These are phyloP conservation scores for Eleginops maclovinus DNA, from an alignment of 2,113 vertebrate genomes.

Conservation along the genomic window DNA sequence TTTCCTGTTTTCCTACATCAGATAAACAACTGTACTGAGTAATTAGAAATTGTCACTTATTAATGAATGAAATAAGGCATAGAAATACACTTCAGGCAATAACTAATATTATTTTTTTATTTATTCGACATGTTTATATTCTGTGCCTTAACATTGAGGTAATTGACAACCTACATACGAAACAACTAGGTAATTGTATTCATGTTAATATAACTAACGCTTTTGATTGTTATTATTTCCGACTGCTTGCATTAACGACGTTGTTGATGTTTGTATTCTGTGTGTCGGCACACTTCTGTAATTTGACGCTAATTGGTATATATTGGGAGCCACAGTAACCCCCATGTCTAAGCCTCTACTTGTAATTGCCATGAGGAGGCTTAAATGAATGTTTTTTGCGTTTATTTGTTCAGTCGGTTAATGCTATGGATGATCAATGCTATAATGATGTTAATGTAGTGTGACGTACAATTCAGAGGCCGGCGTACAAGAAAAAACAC, in stretches of 20 bases:
- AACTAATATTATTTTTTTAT: background rate
- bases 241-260: conserved; percentile 8
- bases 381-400: conserved; percentile 12
- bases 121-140: background rate
- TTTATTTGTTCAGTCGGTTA: background rate
- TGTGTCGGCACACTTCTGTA: conserved; percentile 17
- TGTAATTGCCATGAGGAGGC: conserved; percentile 28
- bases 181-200: conserved; percentile 13
- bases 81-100: background rate
- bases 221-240: conserved; percentile 22
- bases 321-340: conserved; percentile 26
- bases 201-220: background rate
- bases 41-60: background rate
- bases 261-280: conserved; percentile 8
- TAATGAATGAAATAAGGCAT: background rate
- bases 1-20: background rate
- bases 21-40: background rate
- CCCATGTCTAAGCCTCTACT: background rate
- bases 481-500: background rate
- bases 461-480: background rate
- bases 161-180: background rate
- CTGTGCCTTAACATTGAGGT: background rate
- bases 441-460: conserved; percentile 16
- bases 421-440: conserved; percentile 24
- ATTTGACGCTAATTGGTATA: conserved; percentile 55